Percentiles rank a stretch among this genome's conserved stretches.
Conservation (phyloP, 2,888 invertebrate species). For the Idaea straminata region DNA sequence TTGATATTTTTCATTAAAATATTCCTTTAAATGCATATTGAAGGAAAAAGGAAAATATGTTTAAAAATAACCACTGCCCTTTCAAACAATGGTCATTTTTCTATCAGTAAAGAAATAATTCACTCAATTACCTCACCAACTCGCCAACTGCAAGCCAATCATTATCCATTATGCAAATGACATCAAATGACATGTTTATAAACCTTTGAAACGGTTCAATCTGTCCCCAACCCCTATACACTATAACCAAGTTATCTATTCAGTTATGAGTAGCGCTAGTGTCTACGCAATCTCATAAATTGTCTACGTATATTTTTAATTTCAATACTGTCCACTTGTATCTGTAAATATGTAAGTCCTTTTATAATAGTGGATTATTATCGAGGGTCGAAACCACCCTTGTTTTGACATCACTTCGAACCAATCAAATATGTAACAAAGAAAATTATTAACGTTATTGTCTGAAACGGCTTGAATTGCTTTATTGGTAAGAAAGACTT, state of each 20-base stretch:
- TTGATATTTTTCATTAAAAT: background rate
- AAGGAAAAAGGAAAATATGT: background rate
- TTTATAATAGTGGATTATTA: slow-evolving; percentile 43
- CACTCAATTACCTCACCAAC: background rate
- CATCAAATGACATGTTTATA: slow-evolving; percentile 21
- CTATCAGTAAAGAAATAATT: slow-evolving; percentile 4
- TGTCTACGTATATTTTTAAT: background rate
- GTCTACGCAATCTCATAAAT: background rate
- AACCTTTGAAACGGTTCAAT: slow-evolving; percentile 31
- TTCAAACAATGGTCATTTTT: background rate
- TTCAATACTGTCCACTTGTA: background rate
- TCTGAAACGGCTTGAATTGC: background rate
- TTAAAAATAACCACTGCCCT: background rate
- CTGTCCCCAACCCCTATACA: slow-evolving; percentile 36
- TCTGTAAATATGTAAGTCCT: background rate
- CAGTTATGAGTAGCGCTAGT: background rate
- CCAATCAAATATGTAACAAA: slow-evolving; percentile 72
- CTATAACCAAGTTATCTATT: background rate
- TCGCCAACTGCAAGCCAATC: background rate
- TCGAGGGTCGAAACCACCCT: slow-evolving; percentile 53
- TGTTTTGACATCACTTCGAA: slow-evolving; percentile 55
- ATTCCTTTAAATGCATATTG: background rate
- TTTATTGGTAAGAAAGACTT: background rate
- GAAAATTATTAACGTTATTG: slow-evolving; percentile 25
- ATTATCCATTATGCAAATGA: slow-evolving; percentile 22